Evolutionary conservation across 1,140 invertebrate species (phyloP).

Genomic region (Bombus picipes): DNA sequence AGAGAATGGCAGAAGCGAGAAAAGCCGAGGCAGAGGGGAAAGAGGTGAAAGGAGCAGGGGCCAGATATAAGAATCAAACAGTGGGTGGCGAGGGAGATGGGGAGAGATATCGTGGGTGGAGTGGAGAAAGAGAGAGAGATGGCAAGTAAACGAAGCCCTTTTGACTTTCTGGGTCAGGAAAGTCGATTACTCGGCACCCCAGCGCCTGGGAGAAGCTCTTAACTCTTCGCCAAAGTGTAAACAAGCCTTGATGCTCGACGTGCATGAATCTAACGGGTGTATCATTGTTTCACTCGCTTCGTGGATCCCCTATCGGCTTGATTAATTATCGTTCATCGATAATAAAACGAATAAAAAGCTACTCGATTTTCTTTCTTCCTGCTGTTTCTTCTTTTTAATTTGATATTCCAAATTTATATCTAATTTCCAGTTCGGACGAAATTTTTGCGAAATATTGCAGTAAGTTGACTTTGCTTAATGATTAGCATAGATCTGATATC

Average conservation of each 20-base stretch:
- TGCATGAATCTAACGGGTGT: conserved; percentile 52
- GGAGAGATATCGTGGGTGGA: conserved; percentile 3
- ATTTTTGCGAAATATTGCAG: neutral
- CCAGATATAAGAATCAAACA: conserved; percentile 45
- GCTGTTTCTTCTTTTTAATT: neutral
- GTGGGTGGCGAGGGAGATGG: conserved; percentile 12
- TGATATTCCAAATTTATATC: neutral
- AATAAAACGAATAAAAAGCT: no score
- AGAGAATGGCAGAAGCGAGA: conserved; percentile 21
- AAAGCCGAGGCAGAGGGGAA: neutral
- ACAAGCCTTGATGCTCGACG: conserved; percentile 52
- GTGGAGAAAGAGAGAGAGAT: conserved; percentile 49
- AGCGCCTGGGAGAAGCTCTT: conserved; percentile 62
- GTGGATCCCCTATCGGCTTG: neutral
- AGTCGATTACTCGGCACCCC: conserved; percentile 70
- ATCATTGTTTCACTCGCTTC: neutral
- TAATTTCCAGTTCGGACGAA: neutral
- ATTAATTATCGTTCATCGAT: conserved; percentile 15
- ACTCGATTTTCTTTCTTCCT: neutral
- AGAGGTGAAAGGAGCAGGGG: neutral
- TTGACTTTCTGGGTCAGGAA: conserved; percentile 71
- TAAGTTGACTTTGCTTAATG: neutral
- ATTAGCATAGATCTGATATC: neutral
- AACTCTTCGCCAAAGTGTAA: conserved; percentile 68
- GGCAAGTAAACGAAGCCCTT: conserved; percentile 65